Conservation (phyloP, 2,888 invertebrate genomes). For the Campoplex nolae region DNA sequence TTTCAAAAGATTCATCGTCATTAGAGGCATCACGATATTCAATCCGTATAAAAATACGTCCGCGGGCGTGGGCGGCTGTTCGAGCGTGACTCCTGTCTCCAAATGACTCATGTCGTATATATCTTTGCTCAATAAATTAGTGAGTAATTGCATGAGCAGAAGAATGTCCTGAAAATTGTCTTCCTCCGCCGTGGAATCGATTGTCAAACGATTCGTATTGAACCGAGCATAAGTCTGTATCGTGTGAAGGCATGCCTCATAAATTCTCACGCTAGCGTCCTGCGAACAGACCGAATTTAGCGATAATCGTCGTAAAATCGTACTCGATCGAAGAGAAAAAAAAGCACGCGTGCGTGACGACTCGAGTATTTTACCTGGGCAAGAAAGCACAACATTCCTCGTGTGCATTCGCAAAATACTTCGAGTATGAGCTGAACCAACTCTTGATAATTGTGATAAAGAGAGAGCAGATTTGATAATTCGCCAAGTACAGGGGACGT, state of each 20-base stretch:
- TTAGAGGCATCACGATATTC: conserved; percentile 90
- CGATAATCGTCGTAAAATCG: background rate
- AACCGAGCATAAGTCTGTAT: conserved; percentile 90
- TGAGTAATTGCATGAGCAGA: conserved; percentile 91
- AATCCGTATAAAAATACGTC: conserved; percentile 90
- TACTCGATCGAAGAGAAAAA: background rate
- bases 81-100: conserved; percentile 39
- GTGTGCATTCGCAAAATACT: conserved; percentile 90
- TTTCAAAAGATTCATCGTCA: conserved; percentile 90
- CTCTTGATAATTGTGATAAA: conserved; percentile 92
- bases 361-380: conserved; percentile 76
- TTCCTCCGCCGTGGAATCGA: conserved; percentile 89
- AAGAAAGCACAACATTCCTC: conserved; percentile 89
- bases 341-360: background rate
- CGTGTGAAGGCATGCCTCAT: conserved; percentile 89
- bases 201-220: conserved; percentile 88
- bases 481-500: conserved; percentile 88
- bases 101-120: conserved; percentile 84
- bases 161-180: conserved; percentile 91
- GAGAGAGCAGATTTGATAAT: conserved; percentile 89
- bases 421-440: conserved; percentile 91
- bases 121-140: conserved; percentile 87
- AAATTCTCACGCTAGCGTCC: conserved; percentile 88
- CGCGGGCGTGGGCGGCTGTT: conserved; percentile 82
- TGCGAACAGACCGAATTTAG: conserved; percentile 76